phyloP scores from a whole-genome alignment of 2,113 vertebrate species.

The Micromys minutus region DNA sequence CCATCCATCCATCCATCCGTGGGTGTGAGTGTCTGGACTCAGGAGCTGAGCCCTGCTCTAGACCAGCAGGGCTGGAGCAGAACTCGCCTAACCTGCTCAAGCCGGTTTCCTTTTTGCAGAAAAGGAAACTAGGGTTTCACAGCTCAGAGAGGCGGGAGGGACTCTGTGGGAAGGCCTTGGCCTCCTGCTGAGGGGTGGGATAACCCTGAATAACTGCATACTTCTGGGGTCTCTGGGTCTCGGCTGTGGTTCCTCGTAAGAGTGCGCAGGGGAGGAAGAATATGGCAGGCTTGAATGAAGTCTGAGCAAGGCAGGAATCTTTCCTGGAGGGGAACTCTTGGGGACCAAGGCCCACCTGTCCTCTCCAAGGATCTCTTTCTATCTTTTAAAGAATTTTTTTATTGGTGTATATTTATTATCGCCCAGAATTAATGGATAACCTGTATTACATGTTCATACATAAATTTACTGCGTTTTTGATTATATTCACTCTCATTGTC shows the following conservation, averaged over 20 bases:
- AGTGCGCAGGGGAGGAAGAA: not conserved
- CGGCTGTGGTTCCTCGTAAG: not conserved
- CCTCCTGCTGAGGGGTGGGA: no score
- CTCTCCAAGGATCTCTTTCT: no score
- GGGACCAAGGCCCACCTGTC: not conserved
- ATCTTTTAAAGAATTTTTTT: not conserved
- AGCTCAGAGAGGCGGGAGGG: not conserved
- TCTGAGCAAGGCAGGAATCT: not conserved
- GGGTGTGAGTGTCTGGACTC: accelerated
- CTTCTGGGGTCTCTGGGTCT: accelerated
- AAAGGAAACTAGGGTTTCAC: not conserved
- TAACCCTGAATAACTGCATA: no score
- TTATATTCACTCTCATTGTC: not conserved
- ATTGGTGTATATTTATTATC: not conserved
- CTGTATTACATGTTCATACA: not conserved
- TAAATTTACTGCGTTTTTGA: not conserved
- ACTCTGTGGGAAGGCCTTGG: not conserved
- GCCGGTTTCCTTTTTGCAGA: not conserved
- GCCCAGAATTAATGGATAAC: not conserved
- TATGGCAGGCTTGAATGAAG: not conserved
- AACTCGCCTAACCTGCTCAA: not conserved
- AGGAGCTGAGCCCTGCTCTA: not conserved
- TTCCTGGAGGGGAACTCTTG: not conserved
- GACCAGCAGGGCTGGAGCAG: not conserved
- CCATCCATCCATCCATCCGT: not conserved